A percentile compares a stretch with the other conserved stretches of the same genome.
These are phyloP conservation scores for Dendrolimus punctatus DNA, from an alignment of 1,140 invertebrate species.

Conservation along the genomic window DNA sequence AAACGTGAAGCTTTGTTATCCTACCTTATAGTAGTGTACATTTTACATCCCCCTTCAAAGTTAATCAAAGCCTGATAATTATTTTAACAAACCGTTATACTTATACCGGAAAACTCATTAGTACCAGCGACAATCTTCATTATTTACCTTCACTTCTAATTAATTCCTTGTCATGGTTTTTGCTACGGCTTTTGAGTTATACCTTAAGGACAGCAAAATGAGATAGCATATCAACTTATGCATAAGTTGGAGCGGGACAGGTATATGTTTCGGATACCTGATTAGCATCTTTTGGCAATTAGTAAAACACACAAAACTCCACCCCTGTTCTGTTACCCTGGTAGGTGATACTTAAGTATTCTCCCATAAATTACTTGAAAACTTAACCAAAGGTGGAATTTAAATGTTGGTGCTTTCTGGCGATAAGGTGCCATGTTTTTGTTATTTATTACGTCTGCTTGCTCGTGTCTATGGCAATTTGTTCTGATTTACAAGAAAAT, in stretches of 20 bases:
- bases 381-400: constrained; percentile 57
- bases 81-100: constrained; percentile 49
- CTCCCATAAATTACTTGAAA: constrained; percentile 67
- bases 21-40: too few relatives aligned
- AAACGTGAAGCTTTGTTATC: too few relatives aligned
- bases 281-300: constrained; percentile 74
- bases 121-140: constrained; percentile 66
- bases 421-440: too few relatives aligned
- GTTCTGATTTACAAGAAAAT: too few relatives aligned
- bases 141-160: constrained; percentile 70
- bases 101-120: constrained; percentile 59
- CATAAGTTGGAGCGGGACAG: constrained; percentile 27
- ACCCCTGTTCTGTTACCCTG: constrained; percentile 68
- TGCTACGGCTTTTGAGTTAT: constrained; percentile 64
- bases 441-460: too few relatives aligned
- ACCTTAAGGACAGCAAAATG: constrained; percentile 38
- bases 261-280: constrained; percentile 49
- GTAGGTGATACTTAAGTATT: constrained; percentile 69
- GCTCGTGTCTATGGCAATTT: too few relatives aligned
- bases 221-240: constrained; percentile 22
- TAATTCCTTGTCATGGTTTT: constrained; percentile 74
- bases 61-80: constrained; percentile 29
- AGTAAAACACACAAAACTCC: constrained; percentile 74
- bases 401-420: background rate
- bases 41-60: too few relatives aligned